Evolutionary conservation across 2,888 invertebrate genomes (phyloP), one percentile per base, ranked within the genome.

Genomic region (Cosmopolites sordidus): DNA sequence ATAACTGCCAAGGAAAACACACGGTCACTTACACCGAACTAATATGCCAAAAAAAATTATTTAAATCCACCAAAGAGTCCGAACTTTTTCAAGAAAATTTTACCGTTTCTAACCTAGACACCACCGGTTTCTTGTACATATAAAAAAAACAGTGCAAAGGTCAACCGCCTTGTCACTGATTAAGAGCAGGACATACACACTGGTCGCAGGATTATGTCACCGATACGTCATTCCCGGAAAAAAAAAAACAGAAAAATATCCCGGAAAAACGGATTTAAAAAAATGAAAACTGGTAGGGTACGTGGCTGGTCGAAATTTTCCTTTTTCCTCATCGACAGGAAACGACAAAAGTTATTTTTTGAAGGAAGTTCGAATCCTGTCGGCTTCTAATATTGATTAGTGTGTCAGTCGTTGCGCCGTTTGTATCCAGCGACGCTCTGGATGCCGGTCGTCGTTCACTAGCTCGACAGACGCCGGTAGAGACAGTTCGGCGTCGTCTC

Each of bases 401-500:
- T 55, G 30, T 51, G 55, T 55, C 51, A 51, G 55, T 55, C 43
- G 55, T 55, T 55, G 55, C 55, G 55, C 55, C 27, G 51, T 55
- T 48, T 51, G 44, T 30, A 43, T 37, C 29, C 41, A 40, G 45
- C 48, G 51, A 51, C 51, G 50, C 43, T 22, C 37, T 29, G 27
- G 39, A 44, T 43, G 50, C 38, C 45, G 42, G 30, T 17, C 42
- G 43, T 50, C 46, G 50, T 47, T 47, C 54, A 49, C 49, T 54
- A 42, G 37, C 49, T 33, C 12, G 40, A 45, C 14, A 43, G 42
- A 27, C 45, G 51, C 41, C 41, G 42, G 18, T 22, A 40, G 18
- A 33, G 33, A 29, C n/a, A 43, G 47, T 46, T 42, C 43, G 50
- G 27, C 50, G 50, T 42, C 17, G n/a, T n/a, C n/a, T n/a, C n/a